A percentile compares a stretch with the other conserved stretches of the same genome.
Evolutionary conservation across 2,797 vertebrate species (phyloP).

Genomic region (Aeoliscus strigatus): DNA sequence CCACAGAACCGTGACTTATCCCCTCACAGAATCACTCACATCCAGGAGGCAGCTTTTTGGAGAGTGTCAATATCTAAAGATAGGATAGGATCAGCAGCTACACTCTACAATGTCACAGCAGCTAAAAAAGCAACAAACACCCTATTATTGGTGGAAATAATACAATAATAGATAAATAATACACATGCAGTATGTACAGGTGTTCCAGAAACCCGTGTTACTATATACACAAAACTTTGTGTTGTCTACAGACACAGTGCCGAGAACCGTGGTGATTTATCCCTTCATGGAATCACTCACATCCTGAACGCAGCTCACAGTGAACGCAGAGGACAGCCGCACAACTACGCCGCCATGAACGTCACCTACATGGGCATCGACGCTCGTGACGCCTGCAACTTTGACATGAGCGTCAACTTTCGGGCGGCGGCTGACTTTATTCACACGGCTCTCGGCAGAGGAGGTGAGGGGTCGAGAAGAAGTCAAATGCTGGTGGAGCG

Average conservation of each 20-base stretch:
- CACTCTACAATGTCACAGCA: too few relatives aligned
- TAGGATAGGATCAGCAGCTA: too few relatives aligned
- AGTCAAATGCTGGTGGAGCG: background rate
- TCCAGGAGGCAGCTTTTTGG: too few relatives aligned
- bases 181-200: too few relatives aligned
- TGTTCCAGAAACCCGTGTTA: too few relatives aligned
- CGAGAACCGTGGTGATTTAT: slow-evolving; percentile 78
- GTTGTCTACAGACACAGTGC: slow-evolving; percentile 78
- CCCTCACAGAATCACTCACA: too few relatives aligned
- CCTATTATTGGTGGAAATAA: too few relatives aligned
- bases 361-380: slow-evolving; percentile 87
- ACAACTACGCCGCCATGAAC: slow-evolving; percentile 75
- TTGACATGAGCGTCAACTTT: slow-evolving; percentile 90
- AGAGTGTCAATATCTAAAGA: too few relatives aligned
- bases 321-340: slow-evolving; percentile 72
- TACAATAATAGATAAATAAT: too few relatives aligned
- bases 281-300: slow-evolving; percentile 81
- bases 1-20: too few relatives aligned
- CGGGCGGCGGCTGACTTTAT: slow-evolving; percentile 85
- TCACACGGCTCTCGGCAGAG: slow-evolving; percentile 76
- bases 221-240: too few relatives aligned
- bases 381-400: slow-evolving; percentile 80
- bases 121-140: too few relatives aligned
- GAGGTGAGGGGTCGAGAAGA: slow-evolving; percentile 57
- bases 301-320: slow-evolving; percentile 87